Base-by-base conservation (phyloP, 2,888 invertebrate species). In the Drosophila differens region DNA sequence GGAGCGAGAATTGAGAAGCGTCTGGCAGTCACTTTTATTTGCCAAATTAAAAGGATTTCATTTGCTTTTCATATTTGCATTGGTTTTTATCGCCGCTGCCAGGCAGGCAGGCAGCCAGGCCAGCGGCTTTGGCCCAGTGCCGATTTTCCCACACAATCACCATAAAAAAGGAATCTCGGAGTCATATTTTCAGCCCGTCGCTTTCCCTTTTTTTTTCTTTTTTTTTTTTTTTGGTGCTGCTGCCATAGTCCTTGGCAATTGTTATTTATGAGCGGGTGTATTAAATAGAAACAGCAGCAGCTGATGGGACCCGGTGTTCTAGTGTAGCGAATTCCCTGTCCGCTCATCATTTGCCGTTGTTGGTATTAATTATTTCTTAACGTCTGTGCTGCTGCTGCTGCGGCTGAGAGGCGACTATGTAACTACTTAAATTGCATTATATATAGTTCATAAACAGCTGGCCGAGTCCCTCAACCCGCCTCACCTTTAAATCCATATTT, bases 1-100 rank as follows among this genome's bases (percentile, higher is more conserved):
- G 64, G 49, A 37, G 39, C 52, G 22, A 32, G 72, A n/a, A 49
- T 47, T 53, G 19, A 37, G 35, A 41, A 25, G 28, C 62, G 52
- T n/a, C 55, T 37, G 61, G 61, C 64, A 71, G 69, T 76, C 83
- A 74, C 62, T 90, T 85, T 88, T 90, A 88, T 86, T 86, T 86
- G 89, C 65, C 76, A 86, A 86, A 90, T 86, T 86, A 90, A 90
- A 86, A 86, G 89, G 89, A 85, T 85, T 86, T 90, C 83, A 76
- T 82, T 83, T 81, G 78, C 76, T 71, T 80, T 90, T 85, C 76
- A 89, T 83, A 81, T 86, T 86, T 86, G 89, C 83, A 81, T 74
- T 70, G 83, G 83, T 75, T 76, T 85, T 84, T 75, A 75, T 77
- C 82, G 82, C 55, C 9, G 39, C 57, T 57, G 39, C 57, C 59